A percentile compares a stretch with the other conserved stretches of the same genome.
Evolutionary conservation across 2,797 vertebrate species (phyloP).

Genomic region (Leucoraja ocellata): DNA sequence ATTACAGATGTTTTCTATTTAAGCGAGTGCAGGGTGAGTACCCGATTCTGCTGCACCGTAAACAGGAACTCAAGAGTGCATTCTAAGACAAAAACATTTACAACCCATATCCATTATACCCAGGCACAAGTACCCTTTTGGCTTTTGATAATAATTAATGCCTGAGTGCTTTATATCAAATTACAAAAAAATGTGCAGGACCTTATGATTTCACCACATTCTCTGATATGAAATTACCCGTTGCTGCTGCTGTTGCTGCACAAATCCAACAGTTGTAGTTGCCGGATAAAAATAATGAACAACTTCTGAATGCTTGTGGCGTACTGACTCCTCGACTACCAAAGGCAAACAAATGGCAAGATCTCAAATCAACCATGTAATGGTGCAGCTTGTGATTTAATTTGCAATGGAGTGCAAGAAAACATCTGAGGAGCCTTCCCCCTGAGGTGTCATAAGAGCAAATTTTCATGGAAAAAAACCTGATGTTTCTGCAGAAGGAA

Average conservation of each 20-base stretch:
- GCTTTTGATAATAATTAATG: neutral
- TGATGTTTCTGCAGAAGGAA: slow-evolving; percentile 21
- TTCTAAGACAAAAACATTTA: neutral
- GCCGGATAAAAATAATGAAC: neutral
- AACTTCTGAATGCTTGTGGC: neutral
- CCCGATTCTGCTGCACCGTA: slow-evolving; percentile 5
- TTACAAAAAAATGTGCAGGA: neutral
- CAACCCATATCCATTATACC: neutral
- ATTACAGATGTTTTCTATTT: slow-evolving; percentile 25
- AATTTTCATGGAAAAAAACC: slow-evolving; percentile 27
- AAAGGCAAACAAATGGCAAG: slow-evolving; percentile 10
- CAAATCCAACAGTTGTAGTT: neutral
- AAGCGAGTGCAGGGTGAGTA: neutral
- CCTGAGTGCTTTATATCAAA: neutral
- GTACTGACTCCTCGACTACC: neutral
- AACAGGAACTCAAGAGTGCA: neutral
- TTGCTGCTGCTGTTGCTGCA: too few relatives aligned
- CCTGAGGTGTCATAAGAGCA: slow-evolving; percentile 20
- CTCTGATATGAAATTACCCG: neutral
- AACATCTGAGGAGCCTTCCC: slow-evolving; percentile 23
- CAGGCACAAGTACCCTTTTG: neutral
- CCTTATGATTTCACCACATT: neutral
- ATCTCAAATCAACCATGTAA: slow-evolving; percentile 16
- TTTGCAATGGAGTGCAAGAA: neutral
- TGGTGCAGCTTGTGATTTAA: slow-evolving; percentile 29